These are phyloP conservation scores for Polypedilum pembai DNA, from an alignment of 1,140 invertebrate genomes.

Conservation along the genomic window DNA sequence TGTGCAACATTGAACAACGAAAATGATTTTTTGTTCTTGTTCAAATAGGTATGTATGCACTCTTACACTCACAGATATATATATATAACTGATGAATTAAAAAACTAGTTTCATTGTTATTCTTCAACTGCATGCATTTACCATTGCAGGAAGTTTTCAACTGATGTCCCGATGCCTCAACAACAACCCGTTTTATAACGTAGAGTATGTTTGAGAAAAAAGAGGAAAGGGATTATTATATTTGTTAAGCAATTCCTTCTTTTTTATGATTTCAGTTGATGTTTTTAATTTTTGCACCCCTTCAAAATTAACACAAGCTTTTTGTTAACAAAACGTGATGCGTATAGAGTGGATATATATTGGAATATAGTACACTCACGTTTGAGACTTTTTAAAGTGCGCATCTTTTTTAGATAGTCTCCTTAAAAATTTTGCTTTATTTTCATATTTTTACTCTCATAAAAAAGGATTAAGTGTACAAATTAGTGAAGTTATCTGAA, in stretches of 20 bases:
- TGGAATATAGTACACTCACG: not conserved
- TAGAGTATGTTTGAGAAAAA: not conserved
- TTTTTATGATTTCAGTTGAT: not conserved
- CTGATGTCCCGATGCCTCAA: not conserved
- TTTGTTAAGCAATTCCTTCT: not conserved
- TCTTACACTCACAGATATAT: not conserved
- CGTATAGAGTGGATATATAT: not conserved
- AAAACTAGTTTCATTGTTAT: slow-evolving; percentile 9
- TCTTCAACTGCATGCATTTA: not conserved
- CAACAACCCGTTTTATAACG: slow-evolving; percentile 5
- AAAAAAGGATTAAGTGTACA: no score
- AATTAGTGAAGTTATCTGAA: no score
- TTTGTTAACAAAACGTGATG: not conserved
- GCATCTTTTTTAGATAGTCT: not conserved
- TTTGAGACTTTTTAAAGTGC: slow-evolving; percentile 17
- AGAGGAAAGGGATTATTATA: slow-evolving; percentile 10
- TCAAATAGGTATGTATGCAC: not conserved
- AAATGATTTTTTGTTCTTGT: slow-evolving; percentile 12
- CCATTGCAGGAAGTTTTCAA: not conserved
- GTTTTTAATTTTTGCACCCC: slow-evolving; percentile 25
- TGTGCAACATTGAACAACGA: not conserved
- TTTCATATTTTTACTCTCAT: no score
- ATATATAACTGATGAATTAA: not conserved
- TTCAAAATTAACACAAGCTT: slow-evolving; percentile 19
- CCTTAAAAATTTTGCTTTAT: not conserved